Evolutionary conservation across 2,888 invertebrate species (phyloP).

Genomic region (Metacarcinus magister): DNA sequence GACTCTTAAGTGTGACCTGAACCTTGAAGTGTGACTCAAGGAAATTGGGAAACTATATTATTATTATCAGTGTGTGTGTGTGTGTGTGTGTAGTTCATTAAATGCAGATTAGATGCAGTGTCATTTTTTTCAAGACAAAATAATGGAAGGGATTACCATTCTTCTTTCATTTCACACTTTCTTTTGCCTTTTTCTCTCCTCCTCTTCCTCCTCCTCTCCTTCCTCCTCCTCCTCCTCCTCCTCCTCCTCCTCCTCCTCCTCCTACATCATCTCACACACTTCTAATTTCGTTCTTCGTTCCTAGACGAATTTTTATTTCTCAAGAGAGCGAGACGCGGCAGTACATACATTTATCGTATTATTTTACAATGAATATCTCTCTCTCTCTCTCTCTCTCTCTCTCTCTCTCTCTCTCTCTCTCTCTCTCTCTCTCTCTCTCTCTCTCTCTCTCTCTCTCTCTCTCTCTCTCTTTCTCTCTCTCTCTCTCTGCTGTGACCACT

Average conservation of each 20-base stretch:
- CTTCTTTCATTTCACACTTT: background rate
- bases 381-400: too few relatives aligned
- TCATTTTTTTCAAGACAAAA: background rate
- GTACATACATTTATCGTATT: background rate
- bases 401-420: background rate
- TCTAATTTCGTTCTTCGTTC: background rate
- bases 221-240: background rate
- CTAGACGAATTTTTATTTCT: background rate
- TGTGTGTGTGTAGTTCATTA: constrained; percentile 4
- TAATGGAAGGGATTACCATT: background rate
- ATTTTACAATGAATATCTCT: background rate
- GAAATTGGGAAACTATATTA: background rate
- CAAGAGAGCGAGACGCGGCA: background rate
- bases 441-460: background rate
- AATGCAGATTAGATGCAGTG: background rate
- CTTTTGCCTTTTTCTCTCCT: too few relatives aligned
- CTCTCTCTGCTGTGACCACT: background rate
- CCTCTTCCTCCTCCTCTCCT: background rate
- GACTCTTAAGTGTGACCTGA: too few relatives aligned
- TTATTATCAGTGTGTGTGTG: background rate
- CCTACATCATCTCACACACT: background rate
- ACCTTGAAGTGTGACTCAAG: background rate
- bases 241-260: background rate
- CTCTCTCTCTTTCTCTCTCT: constrained; percentile 49
- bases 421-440: background rate